phyloP scores from a whole-genome alignment of 2,113 vertebrate genomes.

The Abramis brama region DNA sequence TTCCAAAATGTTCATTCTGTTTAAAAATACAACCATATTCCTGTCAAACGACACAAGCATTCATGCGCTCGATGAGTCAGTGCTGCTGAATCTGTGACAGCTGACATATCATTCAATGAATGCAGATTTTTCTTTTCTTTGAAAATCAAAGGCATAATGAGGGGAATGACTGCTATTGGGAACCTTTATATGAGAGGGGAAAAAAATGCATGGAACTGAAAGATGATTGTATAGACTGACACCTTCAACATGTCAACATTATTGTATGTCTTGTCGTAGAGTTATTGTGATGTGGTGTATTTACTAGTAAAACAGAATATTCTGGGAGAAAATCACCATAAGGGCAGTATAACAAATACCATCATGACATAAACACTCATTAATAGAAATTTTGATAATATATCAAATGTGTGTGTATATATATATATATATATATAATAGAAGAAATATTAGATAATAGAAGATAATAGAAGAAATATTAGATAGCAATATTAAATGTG shows the following conservation, averaged over 20 bases:
- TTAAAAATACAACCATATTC: no score
- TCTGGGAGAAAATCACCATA: background rate
- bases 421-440: no score
- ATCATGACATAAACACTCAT: background rate
- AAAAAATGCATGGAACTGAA: background rate
- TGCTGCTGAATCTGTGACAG: constrained; percentile 14
- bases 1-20: no score
- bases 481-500: no score
- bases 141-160: constrained; percentile 18
- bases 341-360: background rate
- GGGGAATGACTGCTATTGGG: background rate
- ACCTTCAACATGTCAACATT: background rate
- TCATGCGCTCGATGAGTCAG: background rate
- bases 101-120: constrained; percentile 3
- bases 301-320: background rate
- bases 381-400: background rate
- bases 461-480: no score
- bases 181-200: constrained; percentile 2
- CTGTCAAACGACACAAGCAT: constrained; percentile 39
- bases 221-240: background rate
- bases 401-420: no score
- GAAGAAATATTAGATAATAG: no score
- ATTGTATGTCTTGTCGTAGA: no score
- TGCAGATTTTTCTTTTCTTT: background rate
- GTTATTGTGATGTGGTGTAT: background rate